phyloP scores from a whole-genome alignment of 2,113 vertebrate species.

The Stercorarius parasiticus region DNA sequence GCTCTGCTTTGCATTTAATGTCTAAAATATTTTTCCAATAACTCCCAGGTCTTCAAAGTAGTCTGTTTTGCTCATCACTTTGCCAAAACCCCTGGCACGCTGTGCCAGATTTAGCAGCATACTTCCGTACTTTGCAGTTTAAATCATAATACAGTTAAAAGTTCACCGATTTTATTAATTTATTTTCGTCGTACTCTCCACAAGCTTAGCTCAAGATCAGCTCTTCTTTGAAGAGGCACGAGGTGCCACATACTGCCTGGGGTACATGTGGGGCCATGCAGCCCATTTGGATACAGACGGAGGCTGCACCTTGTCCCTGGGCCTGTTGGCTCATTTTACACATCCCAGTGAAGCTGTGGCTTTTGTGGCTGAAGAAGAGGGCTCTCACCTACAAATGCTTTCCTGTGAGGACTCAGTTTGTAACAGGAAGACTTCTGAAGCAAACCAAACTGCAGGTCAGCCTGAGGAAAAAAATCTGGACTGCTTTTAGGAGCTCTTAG shows the following conservation, averaged over 20 bases:
- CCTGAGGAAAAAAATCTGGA: neutral
- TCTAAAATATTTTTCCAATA: neutral
- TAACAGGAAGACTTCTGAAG: neutral
- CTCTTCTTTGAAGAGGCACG: neutral
- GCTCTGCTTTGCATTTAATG: neutral
- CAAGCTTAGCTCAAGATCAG: neutral
- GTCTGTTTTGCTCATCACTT: neutral
- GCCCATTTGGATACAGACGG: neutral
- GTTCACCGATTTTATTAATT: neutral
- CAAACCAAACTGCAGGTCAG: neutral
- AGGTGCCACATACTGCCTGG: neutral
- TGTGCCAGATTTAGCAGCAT: neutral
- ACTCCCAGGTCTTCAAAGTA: neutral
- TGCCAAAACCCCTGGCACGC: neutral
- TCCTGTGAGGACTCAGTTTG: neutral
- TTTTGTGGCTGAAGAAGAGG: neutral
- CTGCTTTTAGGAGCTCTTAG: neutral
- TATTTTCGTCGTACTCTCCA: accelerated
- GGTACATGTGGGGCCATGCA: neutral
- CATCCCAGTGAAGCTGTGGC: neutral
- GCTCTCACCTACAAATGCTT: neutral
- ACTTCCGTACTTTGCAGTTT: neutral
- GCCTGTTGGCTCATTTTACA: neutral
- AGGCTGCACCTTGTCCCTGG: neutral
- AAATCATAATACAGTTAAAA: neutral